Evolutionary conservation across 2,113 vertebrate genomes (phyloP).

Genomic region (Anhinga anhinga): DNA sequence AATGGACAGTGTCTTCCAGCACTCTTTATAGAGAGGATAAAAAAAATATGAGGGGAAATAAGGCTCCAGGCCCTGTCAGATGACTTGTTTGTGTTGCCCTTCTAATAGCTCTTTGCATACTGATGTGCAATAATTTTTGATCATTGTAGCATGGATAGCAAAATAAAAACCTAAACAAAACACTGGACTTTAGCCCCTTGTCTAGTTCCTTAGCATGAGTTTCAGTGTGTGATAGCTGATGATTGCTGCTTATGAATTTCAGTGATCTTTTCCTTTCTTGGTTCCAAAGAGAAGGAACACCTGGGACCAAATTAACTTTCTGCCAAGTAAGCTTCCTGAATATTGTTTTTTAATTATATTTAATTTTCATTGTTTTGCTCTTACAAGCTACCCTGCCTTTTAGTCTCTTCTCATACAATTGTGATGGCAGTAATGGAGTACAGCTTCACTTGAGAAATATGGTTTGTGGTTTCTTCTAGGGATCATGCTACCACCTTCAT

Average conservation of each 20-base stretch:
- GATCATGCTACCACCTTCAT: neutral
- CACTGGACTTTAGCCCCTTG: neutral
- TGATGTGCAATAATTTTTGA: neutral
- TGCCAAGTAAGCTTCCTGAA: neutral
- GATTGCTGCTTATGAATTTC: neutral
- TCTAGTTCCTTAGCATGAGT: neutral
- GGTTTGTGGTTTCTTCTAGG: neutral
- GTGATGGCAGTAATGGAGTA: neutral
- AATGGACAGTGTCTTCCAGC: neutral
- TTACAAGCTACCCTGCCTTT: neutral
- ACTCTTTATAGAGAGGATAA: neutral
- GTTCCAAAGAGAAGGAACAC: neutral
- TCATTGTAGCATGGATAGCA: neutral
- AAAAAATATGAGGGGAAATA: neutral
- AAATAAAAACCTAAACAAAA: neutral
- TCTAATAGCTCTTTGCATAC: neutral
- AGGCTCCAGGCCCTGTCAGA: neutral
- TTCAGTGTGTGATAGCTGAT: neutral
- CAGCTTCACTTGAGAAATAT: neutral
- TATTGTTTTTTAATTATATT: neutral
- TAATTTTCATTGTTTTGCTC: neutral
- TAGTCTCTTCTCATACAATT: neutral
- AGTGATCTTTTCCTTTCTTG: neutral
- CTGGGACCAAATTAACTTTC: neutral
- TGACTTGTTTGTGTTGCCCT: neutral